Evolutionary conservation across 2,797 vertebrate genomes (phyloP).

Genomic region (Pantherophis vulpinus): DNA sequence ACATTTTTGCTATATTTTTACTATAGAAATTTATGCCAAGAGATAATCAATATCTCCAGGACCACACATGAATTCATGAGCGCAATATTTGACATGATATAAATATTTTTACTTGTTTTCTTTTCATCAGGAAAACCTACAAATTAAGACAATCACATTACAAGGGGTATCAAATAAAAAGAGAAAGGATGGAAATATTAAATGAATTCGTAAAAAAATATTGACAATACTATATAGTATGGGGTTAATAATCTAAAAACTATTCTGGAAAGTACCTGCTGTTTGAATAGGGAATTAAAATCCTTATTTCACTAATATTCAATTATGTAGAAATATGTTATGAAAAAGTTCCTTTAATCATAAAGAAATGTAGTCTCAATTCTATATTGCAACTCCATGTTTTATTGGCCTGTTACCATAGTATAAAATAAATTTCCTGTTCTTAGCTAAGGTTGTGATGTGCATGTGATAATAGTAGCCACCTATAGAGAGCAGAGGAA

Average conservation of each 20-base stretch:
- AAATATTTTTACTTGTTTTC: conserved; percentile 19
- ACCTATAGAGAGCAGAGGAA: neutral
- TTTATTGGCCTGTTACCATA: neutral
- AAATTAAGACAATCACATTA: neutral
- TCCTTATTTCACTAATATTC: neutral
- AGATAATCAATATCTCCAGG: neutral
- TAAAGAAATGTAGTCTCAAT: neutral
- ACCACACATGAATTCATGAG: conserved; percentile 10
- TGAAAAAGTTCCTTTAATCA: neutral
- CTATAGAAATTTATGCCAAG: conserved; percentile 21
- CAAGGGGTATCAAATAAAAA: neutral
- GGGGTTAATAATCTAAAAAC: neutral
- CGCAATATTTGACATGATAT: conserved; percentile 17
- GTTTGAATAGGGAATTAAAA: neutral
- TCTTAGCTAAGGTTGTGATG: neutral
- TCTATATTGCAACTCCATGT: neutral
- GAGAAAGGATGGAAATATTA: neutral
- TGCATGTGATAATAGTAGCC: neutral
- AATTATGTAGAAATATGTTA: neutral
- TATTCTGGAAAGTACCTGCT: neutral
- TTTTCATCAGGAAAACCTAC: neutral
- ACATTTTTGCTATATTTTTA: conserved; percentile 16
- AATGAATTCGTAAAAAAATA: neutral
- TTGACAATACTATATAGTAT: neutral
- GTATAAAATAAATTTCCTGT: neutral